Conservation (phyloP, 1,140 invertebrate species). For the Stegodyphus dumicola region DNA sequence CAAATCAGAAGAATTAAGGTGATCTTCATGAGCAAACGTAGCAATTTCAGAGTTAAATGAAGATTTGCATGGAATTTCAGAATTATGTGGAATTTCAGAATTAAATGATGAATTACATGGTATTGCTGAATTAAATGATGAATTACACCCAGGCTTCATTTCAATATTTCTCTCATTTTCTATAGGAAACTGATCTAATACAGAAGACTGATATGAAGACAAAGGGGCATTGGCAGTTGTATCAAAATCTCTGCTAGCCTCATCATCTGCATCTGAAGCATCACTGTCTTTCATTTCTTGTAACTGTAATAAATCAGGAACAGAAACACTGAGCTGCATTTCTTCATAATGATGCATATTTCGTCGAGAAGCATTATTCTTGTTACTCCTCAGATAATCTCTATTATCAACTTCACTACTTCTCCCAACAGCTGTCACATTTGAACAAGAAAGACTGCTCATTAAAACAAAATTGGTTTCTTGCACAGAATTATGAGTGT, state of each 20-base stretch:
- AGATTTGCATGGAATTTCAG: neutral
- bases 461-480: slow-evolving; percentile 44
- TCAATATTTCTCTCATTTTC: neutral
- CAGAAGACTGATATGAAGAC: slow-evolving; percentile 44
- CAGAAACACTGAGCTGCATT: slow-evolving; percentile 47
- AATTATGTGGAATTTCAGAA: neutral
- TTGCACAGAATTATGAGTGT: slow-evolving; percentile 27
- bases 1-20: neutral
- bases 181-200: slow-evolving; percentile 23
- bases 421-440: slow-evolving; percentile 35
- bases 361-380: neutral
- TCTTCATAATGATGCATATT: slow-evolving; percentile 43
- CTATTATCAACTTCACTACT: neutral
- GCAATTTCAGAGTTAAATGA: slow-evolving; percentile 37
- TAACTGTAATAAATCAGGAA: slow-evolving; percentile 56
- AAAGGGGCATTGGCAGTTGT: slow-evolving; percentile 68
- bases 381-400: neutral
- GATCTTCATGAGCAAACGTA: neutral
- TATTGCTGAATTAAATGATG: neutral
- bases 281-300: slow-evolving; percentile 71
- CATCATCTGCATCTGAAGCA: slow-evolving; percentile 86
- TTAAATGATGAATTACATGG: neutral
- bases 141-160: no score
- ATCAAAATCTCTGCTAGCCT: slow-evolving; percentile 82
- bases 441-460: slow-evolving; percentile 53